Percentiles rank a stretch among this genome's conserved stretches.
phyloP scores from a whole-genome alignment of 2,113 vertebrate species.

The Sclerurus mexicanus region DNA sequence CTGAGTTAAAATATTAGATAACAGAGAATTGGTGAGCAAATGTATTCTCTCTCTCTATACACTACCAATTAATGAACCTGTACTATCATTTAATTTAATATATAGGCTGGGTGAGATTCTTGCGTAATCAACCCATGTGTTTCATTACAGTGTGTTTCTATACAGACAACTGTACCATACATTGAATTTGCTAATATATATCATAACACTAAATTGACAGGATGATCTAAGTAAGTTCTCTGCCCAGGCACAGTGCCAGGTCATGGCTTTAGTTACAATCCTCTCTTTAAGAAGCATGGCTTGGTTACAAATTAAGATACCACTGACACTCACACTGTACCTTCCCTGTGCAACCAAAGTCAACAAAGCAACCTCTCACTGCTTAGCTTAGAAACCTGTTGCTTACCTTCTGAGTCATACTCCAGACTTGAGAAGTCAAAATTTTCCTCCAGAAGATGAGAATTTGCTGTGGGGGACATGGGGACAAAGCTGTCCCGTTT shows the following conservation, averaged over 20 bases:
- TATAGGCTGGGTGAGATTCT: not conserved
- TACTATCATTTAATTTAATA: not conserved
- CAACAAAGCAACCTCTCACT: not conserved
- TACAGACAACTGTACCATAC: not conserved
- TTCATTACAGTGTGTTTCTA: not conserved
- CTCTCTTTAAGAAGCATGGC: not conserved
- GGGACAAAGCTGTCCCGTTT: conserved; percentile 73
- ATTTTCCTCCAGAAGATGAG: conserved; percentile 77
- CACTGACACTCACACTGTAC: not conserved
- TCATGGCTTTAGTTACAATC: not conserved
- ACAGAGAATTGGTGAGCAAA: not conserved
- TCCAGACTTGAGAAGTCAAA: conserved; percentile 79
- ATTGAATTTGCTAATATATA: not conserved
- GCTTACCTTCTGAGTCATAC: conserved; percentile 79
- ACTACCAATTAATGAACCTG: not conserved
- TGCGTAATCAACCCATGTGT: not conserved
- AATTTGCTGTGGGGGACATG: conserved; percentile 77
- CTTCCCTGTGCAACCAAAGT: not conserved
- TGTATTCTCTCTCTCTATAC: not conserved
- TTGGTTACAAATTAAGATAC: not conserved
- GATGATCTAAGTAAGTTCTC: not conserved
- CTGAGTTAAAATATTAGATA: conserved; percentile 46
- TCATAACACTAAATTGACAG: not conserved
- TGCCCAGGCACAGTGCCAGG: not conserved
- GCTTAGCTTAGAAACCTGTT: not conserved